phyloP scores from a whole-genome alignment of 2,797 vertebrate genomes.

The Amblyraja radiata region DNA sequence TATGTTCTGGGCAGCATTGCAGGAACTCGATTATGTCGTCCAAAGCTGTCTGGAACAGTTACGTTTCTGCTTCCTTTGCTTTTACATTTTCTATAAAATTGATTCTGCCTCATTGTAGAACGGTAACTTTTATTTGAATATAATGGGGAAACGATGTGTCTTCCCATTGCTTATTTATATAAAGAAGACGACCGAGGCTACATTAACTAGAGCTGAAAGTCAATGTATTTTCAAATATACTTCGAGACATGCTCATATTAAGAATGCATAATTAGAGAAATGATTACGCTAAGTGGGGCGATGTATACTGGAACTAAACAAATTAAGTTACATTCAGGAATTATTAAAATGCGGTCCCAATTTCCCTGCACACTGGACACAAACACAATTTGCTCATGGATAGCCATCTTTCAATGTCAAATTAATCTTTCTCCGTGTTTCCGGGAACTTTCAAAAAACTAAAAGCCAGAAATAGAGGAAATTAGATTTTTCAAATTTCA shows the following conservation, averaged over 20 bases:
- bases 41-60: neutral
- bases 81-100: neutral
- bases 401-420: slow-evolving; percentile 28
- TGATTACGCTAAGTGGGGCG: neutral
- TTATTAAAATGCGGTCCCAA: neutral
- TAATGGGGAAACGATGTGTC: neutral
- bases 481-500: slow-evolving; percentile 15
- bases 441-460: neutral
- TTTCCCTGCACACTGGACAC: neutral
- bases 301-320: neutral
- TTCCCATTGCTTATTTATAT: neutral
- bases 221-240: slow-evolving; percentile 5
- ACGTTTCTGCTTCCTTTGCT: neutral
- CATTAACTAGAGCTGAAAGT: neutral
- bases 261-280: neutral
- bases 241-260: neutral
- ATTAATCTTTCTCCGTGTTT: neutral
- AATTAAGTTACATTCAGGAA: neutral
- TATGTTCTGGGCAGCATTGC: neutral
- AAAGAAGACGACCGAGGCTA: neutral
- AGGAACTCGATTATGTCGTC: too few relatives aligned
- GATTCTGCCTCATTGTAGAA: neutral
- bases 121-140: neutral
- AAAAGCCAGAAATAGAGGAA: neutral
- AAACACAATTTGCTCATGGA: neutral